phyloP scores from a whole-genome alignment of 2,113 vertebrate genomes.

The Philantomba maxwellii region DNA sequence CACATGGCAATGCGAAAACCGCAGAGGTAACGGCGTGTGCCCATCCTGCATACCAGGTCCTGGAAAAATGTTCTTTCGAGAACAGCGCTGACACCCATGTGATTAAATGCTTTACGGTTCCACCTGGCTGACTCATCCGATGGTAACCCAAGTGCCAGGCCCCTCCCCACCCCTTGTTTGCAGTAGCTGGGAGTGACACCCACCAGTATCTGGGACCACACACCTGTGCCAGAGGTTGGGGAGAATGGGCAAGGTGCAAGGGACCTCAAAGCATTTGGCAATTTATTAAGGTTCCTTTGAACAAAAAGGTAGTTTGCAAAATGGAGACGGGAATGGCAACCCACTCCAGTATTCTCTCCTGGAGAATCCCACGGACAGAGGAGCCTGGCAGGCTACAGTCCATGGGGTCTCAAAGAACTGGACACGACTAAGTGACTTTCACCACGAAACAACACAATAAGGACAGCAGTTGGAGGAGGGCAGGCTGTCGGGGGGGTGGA shows the following conservation, averaged over 20 bases:
- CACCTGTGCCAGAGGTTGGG: not conserved
- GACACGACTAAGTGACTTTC: not conserved
- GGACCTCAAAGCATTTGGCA: not conserved
- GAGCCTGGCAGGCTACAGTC: not conserved
- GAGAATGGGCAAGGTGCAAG: not conserved
- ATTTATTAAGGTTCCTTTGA: not conserved
- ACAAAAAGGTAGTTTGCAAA: not conserved
- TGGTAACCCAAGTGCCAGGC: not conserved
- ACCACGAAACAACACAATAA: not conserved
- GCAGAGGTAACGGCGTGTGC: not conserved
- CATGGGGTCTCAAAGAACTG: not conserved
- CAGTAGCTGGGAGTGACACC: not conserved
- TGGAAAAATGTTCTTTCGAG: not conserved
- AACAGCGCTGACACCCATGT: not conserved
- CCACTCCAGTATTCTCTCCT: not conserved
- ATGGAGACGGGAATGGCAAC: not conserved
- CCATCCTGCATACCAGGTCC: not conserved
- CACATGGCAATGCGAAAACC: not conserved
- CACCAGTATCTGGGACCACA: not conserved
- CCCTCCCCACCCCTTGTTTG: not conserved
- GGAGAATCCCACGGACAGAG: not conserved
- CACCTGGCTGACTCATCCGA: not conserved
- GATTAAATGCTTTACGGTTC: not conserved
- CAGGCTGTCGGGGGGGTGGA: rapidly evolving
- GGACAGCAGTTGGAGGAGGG: not conserved